phyloP scores from a whole-genome alignment of 2,113 vertebrate genomes.

The Herpetotheres cachinnans region DNA sequence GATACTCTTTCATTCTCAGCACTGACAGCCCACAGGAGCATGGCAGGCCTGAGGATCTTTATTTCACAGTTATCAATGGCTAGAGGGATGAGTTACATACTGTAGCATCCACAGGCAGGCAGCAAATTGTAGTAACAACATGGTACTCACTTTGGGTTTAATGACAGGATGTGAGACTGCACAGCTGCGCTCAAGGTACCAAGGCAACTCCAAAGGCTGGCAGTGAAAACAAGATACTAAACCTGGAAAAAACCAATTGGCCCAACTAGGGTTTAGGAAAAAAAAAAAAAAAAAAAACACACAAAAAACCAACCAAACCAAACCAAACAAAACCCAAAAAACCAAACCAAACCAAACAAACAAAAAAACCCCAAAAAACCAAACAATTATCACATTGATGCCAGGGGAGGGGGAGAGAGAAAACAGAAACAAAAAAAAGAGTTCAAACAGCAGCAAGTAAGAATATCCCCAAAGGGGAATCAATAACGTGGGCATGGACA shows the following conservation, averaged over 20 bases:
- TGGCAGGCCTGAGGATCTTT: not conserved
- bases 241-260: not conserved
- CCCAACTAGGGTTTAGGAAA: not conserved
- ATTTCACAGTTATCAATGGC: slow-evolving; percentile 18
- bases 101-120: not conserved
- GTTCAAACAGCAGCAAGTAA: not conserved
- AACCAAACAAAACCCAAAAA: too few relatives aligned
- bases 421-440: not conserved
- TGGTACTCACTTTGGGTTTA: not conserved
- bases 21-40: not conserved
- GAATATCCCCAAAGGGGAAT: not conserved
- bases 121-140: not conserved
- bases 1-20: not conserved
- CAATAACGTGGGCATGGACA: not conserved
- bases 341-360: not conserved
- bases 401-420: not conserved
- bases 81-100: not conserved
- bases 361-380: too few relatives aligned
- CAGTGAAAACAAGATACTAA: not conserved
- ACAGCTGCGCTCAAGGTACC: not conserved
- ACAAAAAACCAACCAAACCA: too few relatives aligned
- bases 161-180: not conserved
- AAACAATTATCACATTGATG: not conserved
- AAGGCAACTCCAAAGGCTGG: not conserved
- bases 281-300: not conserved